Conservation (phyloP, 2,888 invertebrate species). For the Caenorhabditis japonica region DNA sequence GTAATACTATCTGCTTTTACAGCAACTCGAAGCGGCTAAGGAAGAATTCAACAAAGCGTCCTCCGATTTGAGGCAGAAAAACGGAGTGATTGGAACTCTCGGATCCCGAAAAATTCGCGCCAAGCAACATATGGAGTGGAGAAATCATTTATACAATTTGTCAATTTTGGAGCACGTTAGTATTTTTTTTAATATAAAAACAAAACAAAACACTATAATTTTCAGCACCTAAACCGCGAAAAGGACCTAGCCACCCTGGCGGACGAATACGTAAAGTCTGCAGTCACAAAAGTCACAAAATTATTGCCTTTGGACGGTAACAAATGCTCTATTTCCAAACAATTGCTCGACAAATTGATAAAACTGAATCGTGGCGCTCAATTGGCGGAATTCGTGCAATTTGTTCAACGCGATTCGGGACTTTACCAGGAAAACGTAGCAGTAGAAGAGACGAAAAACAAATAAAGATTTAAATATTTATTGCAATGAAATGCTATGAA, state of each 20-base stretch:
- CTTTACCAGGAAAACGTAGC: too few species aligned
- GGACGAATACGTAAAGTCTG: slow-evolving; percentile 5
- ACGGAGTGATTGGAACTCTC: slow-evolving; percentile 32
- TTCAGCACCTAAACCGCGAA: slow-evolving; percentile 16
- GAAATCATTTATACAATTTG: slow-evolving; percentile 25
- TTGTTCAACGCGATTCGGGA: slow-evolving; percentile 4
- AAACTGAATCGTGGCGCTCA: slow-evolving; percentile 1
- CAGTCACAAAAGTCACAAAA: slow-evolving; percentile 25
- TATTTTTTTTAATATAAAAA: too few species aligned
- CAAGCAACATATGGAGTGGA: slow-evolving; percentile 46
- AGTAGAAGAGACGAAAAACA: too few species aligned
- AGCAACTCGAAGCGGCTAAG: slow-evolving; percentile 18
- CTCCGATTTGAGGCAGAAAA: slow-evolving; percentile 14
- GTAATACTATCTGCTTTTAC: background rate
- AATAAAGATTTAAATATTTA: too few species aligned
- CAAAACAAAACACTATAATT: background rate
- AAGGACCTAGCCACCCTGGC: slow-evolving; percentile 7
- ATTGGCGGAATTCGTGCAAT: slow-evolving; percentile 26
- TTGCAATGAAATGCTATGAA: too few species aligned
- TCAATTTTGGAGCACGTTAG: slow-evolving; percentile 26
- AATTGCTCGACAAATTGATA: slow-evolving; percentile 21
- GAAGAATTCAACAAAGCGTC: slow-evolving; percentile 38
- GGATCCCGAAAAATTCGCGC: slow-evolving; percentile 38
- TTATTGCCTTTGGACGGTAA: slow-evolving; percentile 1
- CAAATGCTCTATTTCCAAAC: slow-evolving; percentile 16